Conservation (phyloP, 92 coral and sea anemone genomes). For the Hydrozoanthus gracilis region DNA sequence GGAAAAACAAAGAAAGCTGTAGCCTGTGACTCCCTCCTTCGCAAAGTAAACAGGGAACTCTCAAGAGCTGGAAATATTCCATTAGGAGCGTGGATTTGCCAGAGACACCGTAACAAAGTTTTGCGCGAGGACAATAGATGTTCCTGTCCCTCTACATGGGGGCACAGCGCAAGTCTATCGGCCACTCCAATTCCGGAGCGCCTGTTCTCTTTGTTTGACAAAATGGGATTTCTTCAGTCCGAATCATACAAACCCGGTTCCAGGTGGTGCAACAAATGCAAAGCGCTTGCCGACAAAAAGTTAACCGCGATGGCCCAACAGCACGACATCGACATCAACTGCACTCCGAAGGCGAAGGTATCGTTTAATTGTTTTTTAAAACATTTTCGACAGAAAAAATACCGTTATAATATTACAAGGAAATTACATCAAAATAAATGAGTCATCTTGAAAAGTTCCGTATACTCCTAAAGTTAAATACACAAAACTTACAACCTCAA, state of each 20-base stretch:
- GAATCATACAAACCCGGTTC: background rate
- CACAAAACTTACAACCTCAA: no score
- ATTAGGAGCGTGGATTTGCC: constrained; percentile 2
- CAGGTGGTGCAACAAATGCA: background rate
- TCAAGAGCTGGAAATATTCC: background rate
- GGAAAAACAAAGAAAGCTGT: background rate
- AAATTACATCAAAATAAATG: no score
- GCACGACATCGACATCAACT: background rate
- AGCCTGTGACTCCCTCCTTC: constrained; percentile 4
- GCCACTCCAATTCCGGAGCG: no score
- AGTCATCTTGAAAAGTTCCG: no score
- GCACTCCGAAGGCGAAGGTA: background rate
- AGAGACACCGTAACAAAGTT: background rate
- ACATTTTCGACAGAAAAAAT: no score
- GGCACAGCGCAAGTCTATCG: no score
- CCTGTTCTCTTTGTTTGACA: background rate
- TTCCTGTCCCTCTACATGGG: background rate
- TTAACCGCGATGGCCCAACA: background rate
- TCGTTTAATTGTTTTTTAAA: no score
- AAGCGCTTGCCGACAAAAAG: background rate
- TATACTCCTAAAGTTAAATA: no score
- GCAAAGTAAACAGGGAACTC: background rate
- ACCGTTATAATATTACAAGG: no score
- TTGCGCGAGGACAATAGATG: background rate
- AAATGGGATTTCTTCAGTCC: background rate